Evolutionary conservation across 2,797 vertebrate species (phyloP).

Genomic region (Cryptoprocta ferox): DNA sequence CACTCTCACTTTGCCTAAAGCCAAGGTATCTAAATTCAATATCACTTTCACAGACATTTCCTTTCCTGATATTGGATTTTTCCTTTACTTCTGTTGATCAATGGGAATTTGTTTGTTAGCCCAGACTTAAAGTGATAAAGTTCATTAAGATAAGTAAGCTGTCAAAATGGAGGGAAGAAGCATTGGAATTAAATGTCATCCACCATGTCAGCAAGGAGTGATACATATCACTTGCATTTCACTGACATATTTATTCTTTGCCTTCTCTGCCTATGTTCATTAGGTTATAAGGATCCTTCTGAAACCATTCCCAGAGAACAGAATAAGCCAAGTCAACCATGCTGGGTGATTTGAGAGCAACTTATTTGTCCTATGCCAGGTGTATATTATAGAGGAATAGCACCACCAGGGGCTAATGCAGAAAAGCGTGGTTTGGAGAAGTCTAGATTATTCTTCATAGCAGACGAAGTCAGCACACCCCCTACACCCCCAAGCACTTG

Average conservation of each 20-base stretch:
- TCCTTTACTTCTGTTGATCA: conserved; percentile 36
- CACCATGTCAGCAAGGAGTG: not conserved
- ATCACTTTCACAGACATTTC: conserved; percentile 9
- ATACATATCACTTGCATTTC: not conserved
- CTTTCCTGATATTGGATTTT: conserved; percentile 13
- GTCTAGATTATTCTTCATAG: not conserved
- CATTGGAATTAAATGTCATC: conserved; percentile 3
- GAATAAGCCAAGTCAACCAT: not conserved
- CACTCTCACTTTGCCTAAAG: not conserved
- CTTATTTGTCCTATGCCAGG: not conserved
- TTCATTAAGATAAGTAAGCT: conserved; percentile 5
- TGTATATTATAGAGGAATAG: not conserved
- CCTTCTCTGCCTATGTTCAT: not conserved
- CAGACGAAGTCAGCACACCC: not conserved
- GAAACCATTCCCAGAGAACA: not conserved
- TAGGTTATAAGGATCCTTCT: not conserved
- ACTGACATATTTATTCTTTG: not conserved
- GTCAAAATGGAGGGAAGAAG: not conserved
- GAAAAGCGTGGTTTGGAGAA: not conserved
- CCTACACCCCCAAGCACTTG: not conserved
- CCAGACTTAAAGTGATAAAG: not conserved
- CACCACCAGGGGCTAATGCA: not conserved
- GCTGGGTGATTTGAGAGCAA: not conserved
- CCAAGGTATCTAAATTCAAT: not conserved
- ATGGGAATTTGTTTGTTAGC: conserved; percentile 26